These are phyloP conservation scores for Drosophila azteca DNA, from an alignment of 1,140 invertebrate genomes.

Conservation along the genomic window DNA sequence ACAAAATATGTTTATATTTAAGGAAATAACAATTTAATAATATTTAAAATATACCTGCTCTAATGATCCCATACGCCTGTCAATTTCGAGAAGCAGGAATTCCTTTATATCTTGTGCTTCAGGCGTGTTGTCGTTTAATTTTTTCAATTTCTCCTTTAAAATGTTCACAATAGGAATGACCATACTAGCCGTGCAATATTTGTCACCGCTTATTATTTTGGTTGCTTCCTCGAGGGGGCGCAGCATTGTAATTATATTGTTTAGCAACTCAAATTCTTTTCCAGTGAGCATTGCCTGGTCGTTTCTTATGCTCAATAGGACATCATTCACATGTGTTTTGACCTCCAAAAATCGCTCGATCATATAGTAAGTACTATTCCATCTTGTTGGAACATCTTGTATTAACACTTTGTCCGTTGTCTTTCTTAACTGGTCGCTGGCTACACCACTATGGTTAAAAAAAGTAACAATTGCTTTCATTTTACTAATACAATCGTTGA, in stretches of 20 bases:
- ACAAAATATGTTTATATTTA: too few relatives aligned
- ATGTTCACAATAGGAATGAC: neutral
- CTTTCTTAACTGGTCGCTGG: too few relatives aligned
- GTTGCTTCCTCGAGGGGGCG: neutral
- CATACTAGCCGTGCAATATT: neutral
- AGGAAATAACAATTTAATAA: too few relatives aligned
- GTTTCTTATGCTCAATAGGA: neutral
- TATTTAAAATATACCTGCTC: too few relatives aligned
- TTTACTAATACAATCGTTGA: too few relatives aligned
- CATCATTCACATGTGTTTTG: neutral
- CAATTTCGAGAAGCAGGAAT: too few relatives aligned
- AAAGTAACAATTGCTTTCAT: too few relatives aligned
- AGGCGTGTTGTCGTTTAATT: too few relatives aligned
- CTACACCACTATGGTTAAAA: too few relatives aligned
- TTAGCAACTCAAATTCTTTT: neutral
- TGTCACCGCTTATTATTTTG: neutral
- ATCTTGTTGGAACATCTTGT: neutral
- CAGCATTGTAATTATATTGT: neutral
- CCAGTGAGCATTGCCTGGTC: neutral
- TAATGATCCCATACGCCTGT: too few relatives aligned
- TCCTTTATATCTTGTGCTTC: too few relatives aligned
- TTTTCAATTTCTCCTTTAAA: neutral
- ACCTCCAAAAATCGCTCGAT: conserved; percentile 7
- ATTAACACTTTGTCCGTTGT: too few relatives aligned
- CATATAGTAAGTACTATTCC: conserved; percentile 12